Conservation (phyloP, 2,113 vertebrate genomes). For the Pomatostomus ruficeps region DNA sequence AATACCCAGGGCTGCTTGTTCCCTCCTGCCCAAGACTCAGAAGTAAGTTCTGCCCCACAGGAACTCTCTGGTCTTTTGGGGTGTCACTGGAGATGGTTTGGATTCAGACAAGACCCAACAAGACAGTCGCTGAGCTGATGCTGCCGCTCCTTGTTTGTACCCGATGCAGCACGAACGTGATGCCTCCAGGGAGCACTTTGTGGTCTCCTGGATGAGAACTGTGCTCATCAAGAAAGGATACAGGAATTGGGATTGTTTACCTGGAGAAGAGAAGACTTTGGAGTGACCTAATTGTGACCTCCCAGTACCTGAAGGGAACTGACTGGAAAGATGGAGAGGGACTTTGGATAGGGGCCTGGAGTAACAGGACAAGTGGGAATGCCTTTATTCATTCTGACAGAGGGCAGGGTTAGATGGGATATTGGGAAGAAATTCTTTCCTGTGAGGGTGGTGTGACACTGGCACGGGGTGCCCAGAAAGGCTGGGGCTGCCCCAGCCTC, state of each 20-base stretch:
- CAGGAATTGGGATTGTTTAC: not conserved
- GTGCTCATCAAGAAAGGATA: not conserved
- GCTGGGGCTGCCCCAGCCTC: not conserved
- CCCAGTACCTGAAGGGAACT: not conserved
- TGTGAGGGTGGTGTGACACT: not conserved
- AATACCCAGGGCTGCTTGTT: not conserved
- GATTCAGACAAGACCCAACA: not conserved
- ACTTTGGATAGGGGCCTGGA: not conserved
- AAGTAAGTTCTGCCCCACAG: not conserved
- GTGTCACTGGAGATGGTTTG: not conserved
- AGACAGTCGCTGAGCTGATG: not conserved
- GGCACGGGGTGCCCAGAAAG: not conserved
- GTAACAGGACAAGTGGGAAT: not conserved
- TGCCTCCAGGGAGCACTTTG: not conserved
- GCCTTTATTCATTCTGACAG: not conserved
- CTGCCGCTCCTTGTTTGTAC: not conserved
- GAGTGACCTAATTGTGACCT: too few species aligned
- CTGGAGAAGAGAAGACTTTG: not conserved
- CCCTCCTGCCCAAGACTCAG: not conserved
- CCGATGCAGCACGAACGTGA: fast-evolving
- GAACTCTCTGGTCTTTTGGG: not conserved
- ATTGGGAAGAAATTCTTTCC: not conserved
- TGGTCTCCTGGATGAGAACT: not conserved
- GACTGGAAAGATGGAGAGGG: not conserved
- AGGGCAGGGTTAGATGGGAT: not conserved